A percentile compares a stretch with the other conserved stretches of the same genome.
Conservation (phyloP, 2,888 invertebrate species). For the Aphodius sticticus region DNA sequence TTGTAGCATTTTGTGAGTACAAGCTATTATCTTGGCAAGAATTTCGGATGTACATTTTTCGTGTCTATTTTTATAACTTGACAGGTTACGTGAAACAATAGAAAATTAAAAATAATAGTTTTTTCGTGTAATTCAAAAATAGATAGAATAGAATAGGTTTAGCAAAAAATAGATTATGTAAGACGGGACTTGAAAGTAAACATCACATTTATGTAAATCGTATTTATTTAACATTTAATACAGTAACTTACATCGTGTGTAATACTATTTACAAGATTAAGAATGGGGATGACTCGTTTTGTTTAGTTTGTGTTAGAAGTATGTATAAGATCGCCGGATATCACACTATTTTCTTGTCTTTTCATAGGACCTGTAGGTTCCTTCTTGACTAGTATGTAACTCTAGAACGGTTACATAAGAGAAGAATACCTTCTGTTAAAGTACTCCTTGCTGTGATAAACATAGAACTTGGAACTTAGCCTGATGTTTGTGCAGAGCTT, state of each 20-base stretch:
- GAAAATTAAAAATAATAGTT: background rate
- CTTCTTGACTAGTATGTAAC: slow-evolving; percentile 12
- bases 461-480: slow-evolving; percentile 73
- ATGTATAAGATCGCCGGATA: slow-evolving; percentile 14
- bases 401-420: slow-evolving; percentile 41
- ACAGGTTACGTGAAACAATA: background rate
- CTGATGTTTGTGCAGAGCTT: slow-evolving; percentile 69
- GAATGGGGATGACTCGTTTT: background rate
- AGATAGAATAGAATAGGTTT: background rate
- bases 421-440: slow-evolving; percentile 77
- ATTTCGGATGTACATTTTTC: background rate
- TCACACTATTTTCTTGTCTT: slow-evolving; percentile 30
- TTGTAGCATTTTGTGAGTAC: background rate
- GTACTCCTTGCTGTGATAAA: slow-evolving; percentile 78
- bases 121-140: background rate
- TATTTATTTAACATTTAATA: background rate
- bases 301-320: background rate
- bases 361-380: slow-evolving; percentile 7
- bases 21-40: slow-evolving; percentile 4
- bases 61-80: background rate
- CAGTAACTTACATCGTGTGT: background rate
- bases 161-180: background rate
- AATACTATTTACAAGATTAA: background rate
- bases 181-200: background rate
- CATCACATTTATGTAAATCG: background rate